These are phyloP conservation scores for Amiota minor DNA, from an alignment of 2,888 invertebrate genomes.

Conservation along the genomic window DNA sequence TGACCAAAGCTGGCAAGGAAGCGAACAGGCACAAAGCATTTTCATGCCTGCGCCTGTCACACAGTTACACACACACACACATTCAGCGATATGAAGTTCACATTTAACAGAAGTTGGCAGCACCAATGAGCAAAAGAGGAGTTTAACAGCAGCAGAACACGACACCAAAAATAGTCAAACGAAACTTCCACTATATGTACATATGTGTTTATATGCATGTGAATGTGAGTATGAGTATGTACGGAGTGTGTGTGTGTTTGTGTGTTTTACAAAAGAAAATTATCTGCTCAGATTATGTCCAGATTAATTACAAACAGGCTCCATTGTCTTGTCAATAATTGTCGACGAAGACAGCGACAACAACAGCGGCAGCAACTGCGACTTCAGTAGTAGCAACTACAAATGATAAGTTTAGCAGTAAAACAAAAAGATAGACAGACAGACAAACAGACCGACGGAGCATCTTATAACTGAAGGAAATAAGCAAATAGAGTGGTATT, in stretches of 20 bases:
- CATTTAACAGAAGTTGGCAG: conserved; percentile 26
- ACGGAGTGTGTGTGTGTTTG: background rate
- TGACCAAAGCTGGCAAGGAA: conserved; percentile 23
- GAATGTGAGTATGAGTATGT: no score
- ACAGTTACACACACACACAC: conserved; percentile 2
- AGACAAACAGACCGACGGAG: conserved; percentile 26
- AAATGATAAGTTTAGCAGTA: background rate
- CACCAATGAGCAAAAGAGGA: background rate
- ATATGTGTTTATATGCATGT: no score
- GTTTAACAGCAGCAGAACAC: background rate
- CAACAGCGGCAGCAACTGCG: conserved; percentile 31
- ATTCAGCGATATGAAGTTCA: background rate
- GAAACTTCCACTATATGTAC: no score
- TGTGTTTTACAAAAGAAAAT: conserved; percentile 52
- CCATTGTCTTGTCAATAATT: conserved; percentile 72
- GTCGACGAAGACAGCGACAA: conserved; percentile 49
- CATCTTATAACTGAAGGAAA: no score
- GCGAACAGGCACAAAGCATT: conserved; percentile 20
- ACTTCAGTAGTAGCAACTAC: conserved; percentile 9
- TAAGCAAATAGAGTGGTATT: no score
- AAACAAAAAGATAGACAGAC: background rate
- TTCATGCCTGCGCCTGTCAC: conserved; percentile 27
- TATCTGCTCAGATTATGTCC: conserved; percentile 73
- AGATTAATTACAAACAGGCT: conserved; percentile 72
- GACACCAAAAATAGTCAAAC: conserved; percentile 15